A percentile compares a stretch with the other conserved stretches of the same genome.
These are phyloP conservation scores for Ctenomys sociabilis DNA, from an alignment of 2,113 vertebrate species.

Conservation along the genomic window DNA sequence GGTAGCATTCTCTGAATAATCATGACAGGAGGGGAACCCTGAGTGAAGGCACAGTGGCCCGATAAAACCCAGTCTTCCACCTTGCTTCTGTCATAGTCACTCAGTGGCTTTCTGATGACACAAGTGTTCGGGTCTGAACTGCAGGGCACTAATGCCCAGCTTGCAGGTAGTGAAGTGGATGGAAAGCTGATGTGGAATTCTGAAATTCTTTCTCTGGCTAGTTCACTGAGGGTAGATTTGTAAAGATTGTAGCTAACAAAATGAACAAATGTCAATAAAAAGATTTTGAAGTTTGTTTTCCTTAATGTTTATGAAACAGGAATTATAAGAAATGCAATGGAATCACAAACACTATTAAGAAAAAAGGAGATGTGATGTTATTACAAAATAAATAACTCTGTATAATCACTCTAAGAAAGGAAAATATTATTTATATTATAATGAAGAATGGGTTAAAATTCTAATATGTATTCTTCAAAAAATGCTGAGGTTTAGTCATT, in stretches of 20 bases:
- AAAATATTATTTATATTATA: neutral
- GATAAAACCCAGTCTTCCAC: neutral
- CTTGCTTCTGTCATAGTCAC: neutral
- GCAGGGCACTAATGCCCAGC: neutral
- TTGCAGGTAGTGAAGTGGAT: neutral
- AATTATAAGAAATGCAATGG: neutral
- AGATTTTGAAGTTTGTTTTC: conserved; percentile 11
- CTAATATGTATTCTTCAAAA: conserved; percentile 23
- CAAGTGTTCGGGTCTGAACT: neutral
- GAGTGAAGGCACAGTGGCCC: neutral
- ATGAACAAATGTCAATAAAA: neutral
- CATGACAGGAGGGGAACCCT: conserved; percentile 4
- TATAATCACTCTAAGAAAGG: neutral
- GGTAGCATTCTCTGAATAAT: neutral
- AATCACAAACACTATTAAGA: conserved; percentile 1
- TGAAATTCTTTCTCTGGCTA: neutral
- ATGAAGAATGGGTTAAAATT: neutral
- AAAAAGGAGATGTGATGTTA: neutral
- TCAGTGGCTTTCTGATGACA: neutral
- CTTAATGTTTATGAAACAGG: neutral
- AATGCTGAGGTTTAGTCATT: neutral
- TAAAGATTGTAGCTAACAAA: conserved; percentile 14
- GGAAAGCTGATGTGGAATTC: neutral
- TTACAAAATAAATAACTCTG: neutral
- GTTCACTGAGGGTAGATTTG: neutral